Conservation (phyloP, 2,888 invertebrate species). For the Ennomos fuscantarius region DNA sequence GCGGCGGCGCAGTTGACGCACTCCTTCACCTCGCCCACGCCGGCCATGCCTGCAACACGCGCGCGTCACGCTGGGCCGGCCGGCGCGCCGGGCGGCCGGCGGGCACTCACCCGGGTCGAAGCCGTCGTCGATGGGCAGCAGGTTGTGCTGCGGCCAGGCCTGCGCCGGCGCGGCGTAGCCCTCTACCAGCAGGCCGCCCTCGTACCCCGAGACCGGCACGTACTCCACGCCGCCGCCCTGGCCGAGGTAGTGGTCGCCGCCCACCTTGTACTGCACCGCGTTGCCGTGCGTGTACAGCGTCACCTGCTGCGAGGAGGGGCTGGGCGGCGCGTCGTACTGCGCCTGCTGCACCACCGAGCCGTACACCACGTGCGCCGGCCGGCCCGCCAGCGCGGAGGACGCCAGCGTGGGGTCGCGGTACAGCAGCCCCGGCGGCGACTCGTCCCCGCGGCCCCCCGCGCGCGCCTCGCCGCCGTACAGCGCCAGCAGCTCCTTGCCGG, state of each 20-base stretch:
- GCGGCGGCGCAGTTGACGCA: conserved; percentile 98
- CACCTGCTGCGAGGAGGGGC: conserved; percentile 86
- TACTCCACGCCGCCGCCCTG: conserved; percentile 74
- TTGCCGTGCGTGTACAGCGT: conserved; percentile 83
- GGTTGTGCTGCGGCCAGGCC: conserved; percentile 76
- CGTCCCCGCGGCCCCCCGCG: conserved; percentile 64
- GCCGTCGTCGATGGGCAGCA: conserved; percentile 77
- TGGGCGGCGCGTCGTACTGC: conserved; percentile 83
- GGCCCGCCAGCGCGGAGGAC: conserved; percentile 84
- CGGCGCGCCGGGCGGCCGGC: background rate
- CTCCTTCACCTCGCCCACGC: conserved; percentile 88
- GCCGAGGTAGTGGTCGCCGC: conserved; percentile 72
- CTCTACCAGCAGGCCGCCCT: conserved; percentile 76
- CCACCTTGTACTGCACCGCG: conserved; percentile 84
- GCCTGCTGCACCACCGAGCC: conserved; percentile 74
- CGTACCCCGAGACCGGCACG: conserved; percentile 78
- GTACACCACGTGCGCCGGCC: conserved; percentile 78
- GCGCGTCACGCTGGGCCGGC: background rate
- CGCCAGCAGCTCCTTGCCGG: conserved; percentile 56
- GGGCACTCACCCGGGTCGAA: conserved; percentile 77
- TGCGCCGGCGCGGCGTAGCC: conserved; percentile 71
- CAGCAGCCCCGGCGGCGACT: conserved; percentile 84
- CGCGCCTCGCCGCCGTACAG: conserved; percentile 59
- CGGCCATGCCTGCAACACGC: conserved; percentile 62
- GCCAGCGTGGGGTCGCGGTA: conserved; percentile 89